These are phyloP conservation scores for Charadrius vociferus DNA, from an alignment of 2,113 vertebrate genomes.

Conservation along the genomic window DNA sequence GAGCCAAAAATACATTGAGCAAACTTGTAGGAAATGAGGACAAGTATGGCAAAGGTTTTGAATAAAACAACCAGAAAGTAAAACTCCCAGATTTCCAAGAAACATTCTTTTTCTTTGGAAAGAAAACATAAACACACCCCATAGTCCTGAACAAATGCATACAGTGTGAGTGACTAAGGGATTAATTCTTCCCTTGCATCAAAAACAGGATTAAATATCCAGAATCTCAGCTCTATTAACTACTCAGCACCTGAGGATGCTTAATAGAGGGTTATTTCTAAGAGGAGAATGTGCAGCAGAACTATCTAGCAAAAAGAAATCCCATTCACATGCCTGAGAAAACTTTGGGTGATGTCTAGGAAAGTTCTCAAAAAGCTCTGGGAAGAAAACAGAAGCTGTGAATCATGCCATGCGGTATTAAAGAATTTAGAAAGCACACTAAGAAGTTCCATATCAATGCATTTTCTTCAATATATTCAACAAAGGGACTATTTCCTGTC, in stretches of 20 bases:
- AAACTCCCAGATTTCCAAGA: constrained; percentile 27
- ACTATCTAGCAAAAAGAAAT: constrained; percentile 25
- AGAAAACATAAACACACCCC: background rate
- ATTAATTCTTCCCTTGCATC: constrained; percentile 12
- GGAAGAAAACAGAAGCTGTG: constrained; percentile 24
- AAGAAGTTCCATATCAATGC: constrained; percentile 22
- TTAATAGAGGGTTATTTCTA: background rate
- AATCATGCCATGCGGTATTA: background rate
- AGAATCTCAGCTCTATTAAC: background rate
- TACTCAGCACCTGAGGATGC: background rate
- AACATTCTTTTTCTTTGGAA: background rate
- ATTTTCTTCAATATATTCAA: constrained; percentile 41
- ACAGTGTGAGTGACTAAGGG: background rate
- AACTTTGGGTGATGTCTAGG: background rate
- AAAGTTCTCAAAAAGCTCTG: background rate
- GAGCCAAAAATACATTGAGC: background rate
- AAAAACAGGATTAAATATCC: background rate
- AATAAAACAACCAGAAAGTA: constrained; percentile 1
- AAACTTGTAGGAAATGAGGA: background rate
- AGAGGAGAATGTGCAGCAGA: background rate
- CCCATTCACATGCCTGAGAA: background rate
- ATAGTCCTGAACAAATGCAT: background rate
- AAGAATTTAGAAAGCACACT: constrained; percentile 29
- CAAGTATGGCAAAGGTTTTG: constrained; percentile 22
- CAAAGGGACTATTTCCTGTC: constrained; percentile 31